Base-by-base conservation (phyloP, 2,113 vertebrate genomes). In the Anoura caudifer region DNA sequence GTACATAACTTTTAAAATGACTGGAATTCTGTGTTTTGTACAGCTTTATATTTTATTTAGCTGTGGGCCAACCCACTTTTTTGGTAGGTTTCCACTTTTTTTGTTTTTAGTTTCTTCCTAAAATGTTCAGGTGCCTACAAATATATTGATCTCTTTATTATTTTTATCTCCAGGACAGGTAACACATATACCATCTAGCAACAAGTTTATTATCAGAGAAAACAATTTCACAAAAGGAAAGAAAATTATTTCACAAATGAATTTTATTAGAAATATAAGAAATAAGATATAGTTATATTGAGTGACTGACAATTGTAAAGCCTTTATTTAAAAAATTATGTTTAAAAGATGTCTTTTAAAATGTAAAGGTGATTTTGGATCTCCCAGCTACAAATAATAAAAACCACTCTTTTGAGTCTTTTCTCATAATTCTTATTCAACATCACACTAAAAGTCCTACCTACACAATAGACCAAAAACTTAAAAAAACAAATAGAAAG, bases 301-400 rank as follows among this genome's bases (percentile, higher is more conserved):
- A 63, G 6, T 14, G 15, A 36, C 69, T 41, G 22, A 2, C 28
- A 45, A 77, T 1, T 70, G 5, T 91, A 70, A 91, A 87, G 7
- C 3, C 14, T 2, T 43, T 87, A 36, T 91, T 70, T 41, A 87
- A 63, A 61, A 61, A 94, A 91, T 41, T 75, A 33, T 70, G 50
- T 61, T 82, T 59, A 72, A 90, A 95, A 72, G 22, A 63, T 6
- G 50, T 24, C 33, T 67, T 92, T 95, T 13, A 88, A 92, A 95
- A 83, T 52, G 33, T 67, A 89, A 83, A 67, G 28, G 1, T 59
- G n/a, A 61, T 59, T 83, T 14, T 77, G 38, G 5, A 77, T 89
- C 26, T 12, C 24, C 4, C 38, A n/a, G 33, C 14, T 50, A 41
- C 4, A 47, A 67, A 41, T 83, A 88, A 69, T 59, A 83, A 61